phyloP scores from a whole-genome alignment of 2,888 invertebrate species.

The Siphlonurus alternatus region DNA sequence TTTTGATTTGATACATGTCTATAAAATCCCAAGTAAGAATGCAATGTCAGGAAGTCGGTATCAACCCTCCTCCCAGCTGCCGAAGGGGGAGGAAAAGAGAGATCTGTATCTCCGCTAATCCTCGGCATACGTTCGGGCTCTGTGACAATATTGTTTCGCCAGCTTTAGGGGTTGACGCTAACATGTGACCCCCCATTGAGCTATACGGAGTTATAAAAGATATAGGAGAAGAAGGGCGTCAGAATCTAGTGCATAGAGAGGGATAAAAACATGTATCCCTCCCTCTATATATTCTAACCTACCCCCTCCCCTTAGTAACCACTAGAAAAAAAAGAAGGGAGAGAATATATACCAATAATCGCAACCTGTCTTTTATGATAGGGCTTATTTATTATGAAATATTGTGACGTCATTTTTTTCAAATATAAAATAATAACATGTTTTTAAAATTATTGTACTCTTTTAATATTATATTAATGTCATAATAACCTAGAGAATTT shows the following conservation, averaged over 20 bases:
- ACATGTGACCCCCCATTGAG: not conserved
- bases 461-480: too few species aligned
- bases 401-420: too few species aligned
- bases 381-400: not conserved
- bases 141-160: slow-evolving; percentile 16
- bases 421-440: too few species aligned
- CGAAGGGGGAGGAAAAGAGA: not conserved
- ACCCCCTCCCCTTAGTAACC: not conserved
- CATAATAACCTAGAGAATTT: too few species aligned
- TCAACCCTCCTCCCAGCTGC: not conserved
- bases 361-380: not conserved
- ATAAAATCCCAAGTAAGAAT: not conserved
- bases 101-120: slow-evolving; percentile 11
- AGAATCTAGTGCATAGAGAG: not conserved
- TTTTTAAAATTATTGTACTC: too few species aligned
- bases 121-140: slow-evolving; percentile 14
- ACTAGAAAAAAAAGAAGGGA: not conserved
- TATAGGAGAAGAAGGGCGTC: not conserved
- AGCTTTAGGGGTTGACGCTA: slow-evolving; percentile 7
- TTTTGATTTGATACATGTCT: too few species aligned
- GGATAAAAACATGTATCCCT: not conserved
- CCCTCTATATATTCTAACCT: not conserved
- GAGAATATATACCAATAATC: not conserved
- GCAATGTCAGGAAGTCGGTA: not conserved
- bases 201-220: not conserved